phyloP scores from a whole-genome alignment of 2,113 vertebrate species.

The Petrocephalus microphthalmus region DNA sequence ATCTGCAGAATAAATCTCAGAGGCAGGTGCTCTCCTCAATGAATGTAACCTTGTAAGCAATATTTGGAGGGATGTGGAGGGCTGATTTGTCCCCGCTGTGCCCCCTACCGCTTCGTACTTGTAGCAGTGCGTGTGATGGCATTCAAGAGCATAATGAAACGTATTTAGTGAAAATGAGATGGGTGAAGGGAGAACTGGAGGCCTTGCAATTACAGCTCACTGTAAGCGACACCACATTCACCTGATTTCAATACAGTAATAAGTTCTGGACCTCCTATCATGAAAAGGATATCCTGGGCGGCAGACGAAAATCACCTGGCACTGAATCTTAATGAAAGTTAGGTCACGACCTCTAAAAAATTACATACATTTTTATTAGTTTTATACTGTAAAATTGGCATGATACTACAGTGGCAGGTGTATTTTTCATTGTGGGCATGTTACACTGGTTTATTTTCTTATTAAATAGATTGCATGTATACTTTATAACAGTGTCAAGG shows the following conservation, averaged over 20 bases:
- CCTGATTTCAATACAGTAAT: slow-evolving; percentile 64
- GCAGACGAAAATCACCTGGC: slow-evolving; percentile 56
- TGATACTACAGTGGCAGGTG: not conserved
- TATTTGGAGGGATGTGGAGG: not conserved
- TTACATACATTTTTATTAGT: slow-evolving; percentile 41
- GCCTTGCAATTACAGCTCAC: slow-evolving; percentile 60
- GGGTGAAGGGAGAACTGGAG: slow-evolving; percentile 40
- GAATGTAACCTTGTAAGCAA: slow-evolving; percentile 5
- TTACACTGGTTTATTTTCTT: not conserved
- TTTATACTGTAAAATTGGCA: slow-evolving; percentile 46
- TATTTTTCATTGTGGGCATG: not conserved
- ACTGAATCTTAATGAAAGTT: slow-evolving; percentile 50
- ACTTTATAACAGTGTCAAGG: not conserved
- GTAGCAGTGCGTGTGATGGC: not conserved
- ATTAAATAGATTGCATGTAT: not conserved
- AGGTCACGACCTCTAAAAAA: slow-evolving; percentile 42
- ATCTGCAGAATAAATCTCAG: not conserved
- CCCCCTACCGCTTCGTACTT: not conserved
- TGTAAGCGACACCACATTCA: slow-evolving; percentile 54
- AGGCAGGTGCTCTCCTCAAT: not conserved
- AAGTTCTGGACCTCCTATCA: slow-evolving; percentile 54
- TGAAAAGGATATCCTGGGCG: slow-evolving; percentile 49
- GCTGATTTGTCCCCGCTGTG: not conserved
- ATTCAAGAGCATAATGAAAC: slow-evolving; percentile 19
- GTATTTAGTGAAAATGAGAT: slow-evolving; percentile 13